A percentile compares a stretch with the other conserved stretches of the same genome.
Evolutionary conservation across 2,797 vertebrate genomes (phyloP).

Genomic region (Hylomyscus alleni): DNA sequence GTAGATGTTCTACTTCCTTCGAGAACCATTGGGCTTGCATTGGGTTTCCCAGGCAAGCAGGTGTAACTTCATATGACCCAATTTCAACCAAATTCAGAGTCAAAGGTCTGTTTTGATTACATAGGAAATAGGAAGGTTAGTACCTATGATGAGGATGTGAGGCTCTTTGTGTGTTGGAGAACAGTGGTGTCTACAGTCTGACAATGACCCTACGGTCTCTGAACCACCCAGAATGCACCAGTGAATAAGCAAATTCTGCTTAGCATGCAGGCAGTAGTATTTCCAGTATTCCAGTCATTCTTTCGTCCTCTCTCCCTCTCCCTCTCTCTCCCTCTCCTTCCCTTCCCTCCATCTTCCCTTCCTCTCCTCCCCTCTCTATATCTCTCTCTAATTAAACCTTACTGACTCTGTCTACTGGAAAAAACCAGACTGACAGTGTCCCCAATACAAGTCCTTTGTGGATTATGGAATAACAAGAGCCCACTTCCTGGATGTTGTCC

Average conservation of each 20-base stretch:
- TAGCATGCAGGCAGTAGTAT: not conserved
- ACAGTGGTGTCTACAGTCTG: not conserved
- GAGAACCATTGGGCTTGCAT: not conserved
- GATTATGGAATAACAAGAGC: not conserved
- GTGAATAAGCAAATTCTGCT: not conserved
- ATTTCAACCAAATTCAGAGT: not conserved
- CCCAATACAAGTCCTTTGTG: not conserved
- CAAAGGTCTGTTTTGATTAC: not conserved
- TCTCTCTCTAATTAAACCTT: too few species aligned
- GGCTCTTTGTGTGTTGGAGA: not conserved
- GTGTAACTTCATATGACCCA: not conserved
- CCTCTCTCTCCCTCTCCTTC: too few species aligned
- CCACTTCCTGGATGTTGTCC: too few species aligned
- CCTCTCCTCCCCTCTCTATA: too few species aligned
- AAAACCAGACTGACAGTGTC: not conserved
- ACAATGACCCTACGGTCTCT: not conserved
- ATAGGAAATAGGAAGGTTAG: not conserved
- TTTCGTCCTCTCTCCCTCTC: too few species aligned
- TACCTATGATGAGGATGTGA: accelerated
- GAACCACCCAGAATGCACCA: accelerated
- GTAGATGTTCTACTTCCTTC: not conserved
- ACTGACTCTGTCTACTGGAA: not conserved
- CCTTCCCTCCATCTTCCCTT: too few species aligned
- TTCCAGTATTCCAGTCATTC: too few species aligned
- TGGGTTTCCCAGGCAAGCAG: not conserved